Evolutionary conservation across 2,113 vertebrate genomes (phyloP), one percentile per base, ranked within the genome.

Genomic region (Peromyscus californicus): DNA sequence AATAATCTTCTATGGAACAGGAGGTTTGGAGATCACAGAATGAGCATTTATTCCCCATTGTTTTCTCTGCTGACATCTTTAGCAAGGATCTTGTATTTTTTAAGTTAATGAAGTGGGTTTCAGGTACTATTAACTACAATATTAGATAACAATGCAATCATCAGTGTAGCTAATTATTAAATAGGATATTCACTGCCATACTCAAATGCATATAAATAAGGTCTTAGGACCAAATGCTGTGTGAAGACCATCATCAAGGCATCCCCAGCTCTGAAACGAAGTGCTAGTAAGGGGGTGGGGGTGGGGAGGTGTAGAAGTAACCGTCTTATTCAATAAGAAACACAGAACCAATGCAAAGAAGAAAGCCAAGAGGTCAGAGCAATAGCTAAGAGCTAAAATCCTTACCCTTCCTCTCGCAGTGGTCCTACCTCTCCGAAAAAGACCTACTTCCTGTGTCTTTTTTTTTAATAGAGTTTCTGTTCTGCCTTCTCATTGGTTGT

Each of bases 91-190:
- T 97, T 98, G 95, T 98, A 97, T 96, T 97, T 97, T 97, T 98
- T 86, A 97, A 97, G 93, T 97, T 97, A 98, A 97, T 97, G 97
- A 96, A 95, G 91, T 96, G n/a, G 76, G 96, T 97, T 98, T 96
- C 95, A 87, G 94, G 85, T 98, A 95, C 89, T 89, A 94, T 96
- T 96, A 94, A 78, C 80, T 94, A 93, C 95, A 98, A 98, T 97
- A 96, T 96, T 97, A 98, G 91, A 96, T 95, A 97, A 96, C 86
- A 86, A 97, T 96, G 96, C 83, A 76, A 93, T 94, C 93, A 97
- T 98, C 96, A 98, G 80, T 95, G 91, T 82, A 92, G 48, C 89
- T 98, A 97, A 96, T 96, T 97, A 97, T 97, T 97, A 91, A 98
- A 97, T 96, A 74, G 90, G 78, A 96, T 95, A 86, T 61, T 95